Evolutionary conservation across 2,888 invertebrate genomes (phyloP), one percentile per base, ranked within the genome.

Genomic region (Cosmorhoe ocellata): DNA sequence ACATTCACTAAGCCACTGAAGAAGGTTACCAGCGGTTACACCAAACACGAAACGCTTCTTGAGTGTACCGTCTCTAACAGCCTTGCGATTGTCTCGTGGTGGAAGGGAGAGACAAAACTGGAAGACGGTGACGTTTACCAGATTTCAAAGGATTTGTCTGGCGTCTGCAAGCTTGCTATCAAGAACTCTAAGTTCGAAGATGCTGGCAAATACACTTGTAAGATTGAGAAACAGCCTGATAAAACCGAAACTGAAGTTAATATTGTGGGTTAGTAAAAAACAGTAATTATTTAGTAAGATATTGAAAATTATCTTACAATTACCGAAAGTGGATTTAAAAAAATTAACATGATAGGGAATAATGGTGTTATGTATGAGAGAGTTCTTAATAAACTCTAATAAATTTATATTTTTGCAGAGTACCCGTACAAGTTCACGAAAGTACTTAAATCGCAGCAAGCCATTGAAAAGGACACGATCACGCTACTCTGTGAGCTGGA

Each of bases 401-500:
- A 18, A 18, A 11, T 42, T n/a, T n/a, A n/a, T 45, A 22, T 10
- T 37, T 66, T 87, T 86, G 24, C 88, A 95, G 99, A 99, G 87
- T 97, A 97, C 79, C 97, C 97, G 12, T 97, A 97, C 84, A 97
- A 97, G 79, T 97, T 97, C 91, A 98, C 94, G 40, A 98, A 98
- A 82, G 96, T 97, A 10, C 92, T 99, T 41, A 98, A 98, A 79
- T 97, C 98, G 55, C 95, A 97, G 78, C 97, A 98, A 71, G 94
- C 96, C 45, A 94, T 96, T 45, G 99, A 99, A 82, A 98, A 98
- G 75, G 98, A 99, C 66, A 96, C 96, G 11, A 94, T 98, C 18
- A 96, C 96, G 0, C 91, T 99, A 53, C 93, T 97, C 52, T 99
- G 99, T 79, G 99, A 99, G 84, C 93, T 99, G 54, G 99, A 99